These are phyloP conservation scores for Cirrhinus mrigala DNA, from an alignment of 2,797 vertebrate genomes.

Conservation along the genomic window DNA sequence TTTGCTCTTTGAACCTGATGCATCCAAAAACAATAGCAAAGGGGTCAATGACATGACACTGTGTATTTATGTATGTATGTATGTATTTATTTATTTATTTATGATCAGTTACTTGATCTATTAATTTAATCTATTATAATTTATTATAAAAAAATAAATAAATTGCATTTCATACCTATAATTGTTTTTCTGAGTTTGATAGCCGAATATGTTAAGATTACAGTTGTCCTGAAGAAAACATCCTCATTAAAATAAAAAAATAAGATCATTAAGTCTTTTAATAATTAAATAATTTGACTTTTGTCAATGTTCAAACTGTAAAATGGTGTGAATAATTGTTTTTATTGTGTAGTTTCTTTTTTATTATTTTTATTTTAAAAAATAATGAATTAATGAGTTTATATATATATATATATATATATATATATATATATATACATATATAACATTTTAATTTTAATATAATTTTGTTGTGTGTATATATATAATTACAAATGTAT, in stretches of 20 bases:
- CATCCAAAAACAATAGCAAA: background rate
- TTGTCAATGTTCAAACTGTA: background rate
- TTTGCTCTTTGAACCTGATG: constrained; percentile 8
- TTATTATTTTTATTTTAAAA: background rate
- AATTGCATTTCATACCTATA: background rate
- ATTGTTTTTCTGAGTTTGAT: background rate
- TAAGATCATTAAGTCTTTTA: background rate
- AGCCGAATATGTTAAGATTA: background rate
- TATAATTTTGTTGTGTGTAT: too few species aligned
- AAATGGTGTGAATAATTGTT: background rate
- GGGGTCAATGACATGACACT: background rate
- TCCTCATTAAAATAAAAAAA: background rate
- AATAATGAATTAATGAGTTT: background rate
- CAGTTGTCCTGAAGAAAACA: background rate
- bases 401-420: too few species aligned
- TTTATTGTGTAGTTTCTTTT: background rate
- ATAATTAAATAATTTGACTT: background rate
- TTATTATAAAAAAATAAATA: background rate
- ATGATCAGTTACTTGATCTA: background rate
- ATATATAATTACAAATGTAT: too few species aligned
- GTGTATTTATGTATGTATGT: too few species aligned
- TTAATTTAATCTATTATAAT: background rate
- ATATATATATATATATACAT: too few species aligned
- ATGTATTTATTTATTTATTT: background rate
- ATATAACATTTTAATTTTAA: too few species aligned